These are phyloP conservation scores for Mola mola DNA, from an alignment of 2,113 vertebrate species.

Conservation along the genomic window DNA sequence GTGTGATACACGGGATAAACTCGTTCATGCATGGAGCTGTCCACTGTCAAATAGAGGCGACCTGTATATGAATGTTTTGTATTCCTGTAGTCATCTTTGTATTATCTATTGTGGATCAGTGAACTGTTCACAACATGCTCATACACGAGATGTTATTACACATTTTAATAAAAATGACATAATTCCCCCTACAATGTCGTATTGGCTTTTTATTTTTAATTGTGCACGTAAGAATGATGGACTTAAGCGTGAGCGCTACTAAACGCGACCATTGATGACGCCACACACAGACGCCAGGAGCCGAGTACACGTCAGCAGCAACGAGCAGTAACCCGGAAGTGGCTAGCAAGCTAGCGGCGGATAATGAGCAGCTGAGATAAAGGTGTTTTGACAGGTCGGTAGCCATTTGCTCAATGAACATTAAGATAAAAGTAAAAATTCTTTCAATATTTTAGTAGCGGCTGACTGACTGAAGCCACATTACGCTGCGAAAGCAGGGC, in stretches of 20 bases:
- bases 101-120: constrained; percentile 18
- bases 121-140: constrained; percentile 35
- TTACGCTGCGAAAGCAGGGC: no score
- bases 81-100: constrained; percentile 32
- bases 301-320: constrained; percentile 58
- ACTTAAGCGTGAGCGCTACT: no score
- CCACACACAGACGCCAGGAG: neutral
- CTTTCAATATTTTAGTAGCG: neutral
- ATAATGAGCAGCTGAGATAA: constrained; percentile 70
- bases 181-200: neutral
- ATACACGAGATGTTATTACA: no score
- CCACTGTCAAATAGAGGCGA: constrained; percentile 10
- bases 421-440: neutral
- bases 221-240: neutral
- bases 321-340: constrained; percentile 69
- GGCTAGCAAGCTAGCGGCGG: constrained; percentile 50
- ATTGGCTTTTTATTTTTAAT: neutral
- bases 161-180: neutral
- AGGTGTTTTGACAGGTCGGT: constrained; percentile 59
- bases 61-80: constrained; percentile 38
- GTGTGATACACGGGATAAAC: constrained; percentile 8
- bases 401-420: constrained; percentile 38
- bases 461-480: rapidly evolving
- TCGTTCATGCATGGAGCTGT: constrained; percentile 20
- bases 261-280: neutral